A percentile compares a stretch with the other conserved stretches of the same genome.
These are phyloP conservation scores for Harpalus rufipes DNA, from an alignment of 2,888 invertebrate species.

Conservation along the genomic window DNA sequence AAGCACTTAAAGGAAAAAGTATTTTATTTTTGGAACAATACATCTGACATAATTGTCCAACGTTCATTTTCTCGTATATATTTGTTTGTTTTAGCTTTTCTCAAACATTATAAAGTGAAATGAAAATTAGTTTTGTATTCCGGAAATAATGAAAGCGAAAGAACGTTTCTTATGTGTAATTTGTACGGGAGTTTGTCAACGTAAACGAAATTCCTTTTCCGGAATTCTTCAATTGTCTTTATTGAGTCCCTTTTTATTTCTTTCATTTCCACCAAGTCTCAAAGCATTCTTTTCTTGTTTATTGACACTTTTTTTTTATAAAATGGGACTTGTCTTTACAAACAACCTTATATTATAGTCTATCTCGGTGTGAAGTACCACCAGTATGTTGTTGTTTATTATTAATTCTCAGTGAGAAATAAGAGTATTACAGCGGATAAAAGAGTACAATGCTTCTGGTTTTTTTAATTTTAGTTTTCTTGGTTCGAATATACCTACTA, in stretches of 20 bases:
- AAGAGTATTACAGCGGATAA: neutral
- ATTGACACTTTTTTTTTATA: slow-evolving; percentile 43
- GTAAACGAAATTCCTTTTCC: slow-evolving; percentile 25
- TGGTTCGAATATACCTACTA: too few relatives aligned
- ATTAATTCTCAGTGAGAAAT: neutral
- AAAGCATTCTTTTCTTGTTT: slow-evolving; percentile 45
- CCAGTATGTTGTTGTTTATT: slow-evolving; percentile 2
- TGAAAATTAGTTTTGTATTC: slow-evolving; percentile 14
- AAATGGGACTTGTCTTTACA: slow-evolving; percentile 19
- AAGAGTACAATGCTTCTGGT: too few relatives aligned
- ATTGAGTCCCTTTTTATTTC: slow-evolving; percentile 47
- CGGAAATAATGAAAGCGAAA: slow-evolving; percentile 8
- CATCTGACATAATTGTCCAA: too few relatives aligned
- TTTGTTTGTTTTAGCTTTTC: neutral
- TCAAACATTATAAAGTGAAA: neutral
- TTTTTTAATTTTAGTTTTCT: too few relatives aligned
- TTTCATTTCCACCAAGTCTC: slow-evolving; percentile 38
- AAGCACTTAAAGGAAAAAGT: too few relatives aligned
- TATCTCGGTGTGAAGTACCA: slow-evolving; percentile 5
- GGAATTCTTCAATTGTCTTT: slow-evolving; percentile 48
- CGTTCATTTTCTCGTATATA: too few relatives aligned
- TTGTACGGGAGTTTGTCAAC: slow-evolving; percentile 34
- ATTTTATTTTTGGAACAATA: too few relatives aligned
- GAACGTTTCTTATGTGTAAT: slow-evolving; percentile 26
- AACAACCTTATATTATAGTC: slow-evolving; percentile 35